phyloP scores from a whole-genome alignment of 2,113 vertebrate genomes.

The Myotis brandtii region DNA sequence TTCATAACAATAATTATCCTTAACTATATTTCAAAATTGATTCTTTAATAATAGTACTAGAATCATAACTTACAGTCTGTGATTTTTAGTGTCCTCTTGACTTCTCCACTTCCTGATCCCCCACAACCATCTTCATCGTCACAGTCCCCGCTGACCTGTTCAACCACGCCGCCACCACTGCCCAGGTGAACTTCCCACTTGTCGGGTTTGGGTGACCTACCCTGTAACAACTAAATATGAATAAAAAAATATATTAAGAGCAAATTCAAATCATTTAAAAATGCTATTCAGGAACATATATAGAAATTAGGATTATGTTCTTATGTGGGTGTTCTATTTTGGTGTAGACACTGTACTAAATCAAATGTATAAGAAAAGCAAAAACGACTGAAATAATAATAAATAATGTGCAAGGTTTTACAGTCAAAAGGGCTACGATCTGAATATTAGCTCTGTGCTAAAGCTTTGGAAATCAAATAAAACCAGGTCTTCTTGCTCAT shows the following conservation, averaged over 20 bases:
- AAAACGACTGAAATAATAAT: not conserved
- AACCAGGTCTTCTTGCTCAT: not conserved
- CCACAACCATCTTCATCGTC: conserved; percentile 93
- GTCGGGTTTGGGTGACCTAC: conserved; percentile 88
- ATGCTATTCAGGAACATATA: not conserved
- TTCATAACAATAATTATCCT: not conserved
- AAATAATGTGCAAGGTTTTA: not conserved
- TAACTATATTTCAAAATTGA: not conserved
- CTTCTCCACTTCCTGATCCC: conserved; percentile 89
- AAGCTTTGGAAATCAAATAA: not conserved
- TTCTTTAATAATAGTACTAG: not conserved
- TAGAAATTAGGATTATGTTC: not conserved
- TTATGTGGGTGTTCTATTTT: not conserved
- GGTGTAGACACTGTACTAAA: not conserved
- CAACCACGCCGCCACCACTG: conserved; percentile 87
- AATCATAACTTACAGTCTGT: conserved; percentile 88
- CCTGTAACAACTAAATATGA: conserved; percentile 88
- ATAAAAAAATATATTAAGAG: not conserved
- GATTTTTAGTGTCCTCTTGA: conserved; percentile 83
- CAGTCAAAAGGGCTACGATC: not conserved
- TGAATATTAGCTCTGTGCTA: not conserved
- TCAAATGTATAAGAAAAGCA: not conserved
- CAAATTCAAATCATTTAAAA: not conserved
- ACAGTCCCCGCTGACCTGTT: conserved; percentile 91
- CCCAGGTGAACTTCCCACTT: conserved; percentile 88